A percentile compares a stretch with the other conserved stretches of the same genome.
These are phyloP conservation scores for Chaenogobius annularis DNA, from an alignment of 2,113 vertebrate species.

Conservation along the genomic window DNA sequence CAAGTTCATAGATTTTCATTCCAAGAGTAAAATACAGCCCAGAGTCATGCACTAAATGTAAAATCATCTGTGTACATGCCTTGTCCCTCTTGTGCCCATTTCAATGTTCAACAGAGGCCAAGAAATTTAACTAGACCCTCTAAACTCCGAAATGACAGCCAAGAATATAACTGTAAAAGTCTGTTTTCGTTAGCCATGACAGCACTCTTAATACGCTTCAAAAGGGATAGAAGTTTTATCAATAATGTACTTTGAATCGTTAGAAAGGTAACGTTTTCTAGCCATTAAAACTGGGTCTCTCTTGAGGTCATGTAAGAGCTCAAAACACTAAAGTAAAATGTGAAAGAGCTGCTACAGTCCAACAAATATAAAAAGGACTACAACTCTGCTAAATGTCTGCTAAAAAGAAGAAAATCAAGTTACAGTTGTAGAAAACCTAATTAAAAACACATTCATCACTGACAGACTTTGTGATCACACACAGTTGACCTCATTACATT, in stretches of 20 bases:
- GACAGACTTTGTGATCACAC: too few relatives aligned
- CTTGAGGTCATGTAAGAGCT: too few relatives aligned
- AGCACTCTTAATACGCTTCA: conserved; percentile 17
- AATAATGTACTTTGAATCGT: not conserved
- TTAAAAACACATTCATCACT: too few relatives aligned
- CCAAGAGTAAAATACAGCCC: conserved; percentile 19
- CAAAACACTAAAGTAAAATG: too few relatives aligned
- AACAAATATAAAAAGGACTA: too few relatives aligned
- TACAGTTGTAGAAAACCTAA: too few relatives aligned
- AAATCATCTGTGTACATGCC: conserved; percentile 13
- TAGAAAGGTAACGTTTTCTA: not conserved
- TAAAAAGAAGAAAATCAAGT: too few relatives aligned
- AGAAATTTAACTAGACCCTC: conserved; percentile 51
- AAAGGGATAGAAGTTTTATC: conserved; percentile 23
- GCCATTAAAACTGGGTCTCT: not conserved
- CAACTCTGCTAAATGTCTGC: too few relatives aligned
- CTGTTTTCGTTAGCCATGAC: conserved; percentile 20
- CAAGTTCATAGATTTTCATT: conserved; percentile 4
- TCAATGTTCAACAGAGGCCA: conserved; percentile 36
- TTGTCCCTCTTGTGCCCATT: conserved; percentile 27
- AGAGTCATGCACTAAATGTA: not conserved
- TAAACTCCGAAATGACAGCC: conserved; percentile 30
- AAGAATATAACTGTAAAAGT: conserved; percentile 39
- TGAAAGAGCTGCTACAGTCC: too few relatives aligned
- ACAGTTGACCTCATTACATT: too few relatives aligned